Percentiles rank a stretch among this genome's conserved stretches.
Conservation (phyloP, 2,797 vertebrate genomes). For the Sebastes ruberrimus region DNA sequence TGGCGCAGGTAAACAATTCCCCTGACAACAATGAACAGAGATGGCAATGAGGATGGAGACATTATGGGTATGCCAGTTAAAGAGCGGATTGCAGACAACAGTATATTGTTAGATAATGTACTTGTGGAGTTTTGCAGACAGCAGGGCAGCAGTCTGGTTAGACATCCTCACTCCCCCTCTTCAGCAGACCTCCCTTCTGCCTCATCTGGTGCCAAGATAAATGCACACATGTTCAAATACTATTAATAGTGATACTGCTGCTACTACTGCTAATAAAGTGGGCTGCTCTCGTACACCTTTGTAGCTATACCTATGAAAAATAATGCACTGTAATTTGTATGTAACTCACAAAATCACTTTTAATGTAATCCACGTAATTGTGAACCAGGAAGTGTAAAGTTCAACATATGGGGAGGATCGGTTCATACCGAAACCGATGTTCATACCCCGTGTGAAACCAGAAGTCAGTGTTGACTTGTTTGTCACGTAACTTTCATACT, state of each 20-base stretch:
- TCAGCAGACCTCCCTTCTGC: not conserved
- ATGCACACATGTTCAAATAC: not conserved
- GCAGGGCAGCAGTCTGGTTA: constrained; percentile 7
- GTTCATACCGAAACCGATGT: no score
- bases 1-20: constrained; percentile 58
- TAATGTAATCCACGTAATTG: no score
- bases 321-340: no score
- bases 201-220: constrained; percentile 16
- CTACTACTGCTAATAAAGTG: not conserved
- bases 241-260: not conserved
- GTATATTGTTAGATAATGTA: constrained; percentile 7
- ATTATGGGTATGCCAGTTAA: constrained; percentile 3
- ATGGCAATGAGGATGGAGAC: constrained; percentile 3
- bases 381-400: no score
- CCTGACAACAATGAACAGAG: constrained; percentile 40
- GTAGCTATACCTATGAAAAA: no score
- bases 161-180: not conserved
- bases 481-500: no score
- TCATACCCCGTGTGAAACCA: no score
- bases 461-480: no score
- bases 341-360: no score
- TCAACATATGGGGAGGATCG: no score
- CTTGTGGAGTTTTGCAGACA: constrained; percentile 30
- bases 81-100: constrained; percentile 21
- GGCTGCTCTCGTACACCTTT: no score